Conservation (phyloP, 2,113 vertebrate species). For the Paradoxurus hermaphroditus region DNA sequence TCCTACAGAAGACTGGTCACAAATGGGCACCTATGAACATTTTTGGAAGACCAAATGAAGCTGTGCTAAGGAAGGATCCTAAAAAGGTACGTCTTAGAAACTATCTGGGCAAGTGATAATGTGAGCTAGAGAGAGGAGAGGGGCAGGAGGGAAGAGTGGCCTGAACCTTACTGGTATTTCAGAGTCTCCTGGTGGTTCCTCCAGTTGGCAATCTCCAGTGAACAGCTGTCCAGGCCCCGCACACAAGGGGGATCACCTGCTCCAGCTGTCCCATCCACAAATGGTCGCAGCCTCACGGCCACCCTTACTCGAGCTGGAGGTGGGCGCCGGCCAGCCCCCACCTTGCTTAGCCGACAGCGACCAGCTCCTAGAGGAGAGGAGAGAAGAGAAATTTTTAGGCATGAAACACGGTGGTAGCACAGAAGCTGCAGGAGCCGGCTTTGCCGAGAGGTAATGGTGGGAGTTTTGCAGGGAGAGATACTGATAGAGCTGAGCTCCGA, state of each 20-base stretch:
- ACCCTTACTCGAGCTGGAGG: conserved; percentile 85
- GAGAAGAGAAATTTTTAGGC: background rate
- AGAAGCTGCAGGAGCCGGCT: background rate
- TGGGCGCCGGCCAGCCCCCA: conserved; percentile 43
- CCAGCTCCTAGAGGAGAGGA: conserved; percentile 64
- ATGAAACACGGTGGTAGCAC: background rate
- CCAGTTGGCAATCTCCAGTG: conserved; percentile 91
- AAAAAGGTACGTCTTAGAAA: background rate
- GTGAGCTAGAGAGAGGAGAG: background rate
- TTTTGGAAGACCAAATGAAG: background rate
- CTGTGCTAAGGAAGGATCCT: background rate
- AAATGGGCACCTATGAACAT: background rate
- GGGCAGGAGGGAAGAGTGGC: background rate
- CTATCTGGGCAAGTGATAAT: background rate
- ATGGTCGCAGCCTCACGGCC: conserved; percentile 89
- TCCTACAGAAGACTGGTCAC: background rate
- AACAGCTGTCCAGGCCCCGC: conserved; percentile 85
- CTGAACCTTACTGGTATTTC: conserved; percentile 89
- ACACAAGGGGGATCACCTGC: conserved; percentile 83
- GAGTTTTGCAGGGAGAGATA: background rate
- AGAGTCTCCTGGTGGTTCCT: conserved; percentile 90
- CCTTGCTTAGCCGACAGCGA: conserved; percentile 61
- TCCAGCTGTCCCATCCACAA: conserved; percentile 81
- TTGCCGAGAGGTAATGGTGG: background rate
- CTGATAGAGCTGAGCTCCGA: background rate